Conservation (phyloP, 1,140 invertebrate species). For the Drosophila albomicans region DNA sequence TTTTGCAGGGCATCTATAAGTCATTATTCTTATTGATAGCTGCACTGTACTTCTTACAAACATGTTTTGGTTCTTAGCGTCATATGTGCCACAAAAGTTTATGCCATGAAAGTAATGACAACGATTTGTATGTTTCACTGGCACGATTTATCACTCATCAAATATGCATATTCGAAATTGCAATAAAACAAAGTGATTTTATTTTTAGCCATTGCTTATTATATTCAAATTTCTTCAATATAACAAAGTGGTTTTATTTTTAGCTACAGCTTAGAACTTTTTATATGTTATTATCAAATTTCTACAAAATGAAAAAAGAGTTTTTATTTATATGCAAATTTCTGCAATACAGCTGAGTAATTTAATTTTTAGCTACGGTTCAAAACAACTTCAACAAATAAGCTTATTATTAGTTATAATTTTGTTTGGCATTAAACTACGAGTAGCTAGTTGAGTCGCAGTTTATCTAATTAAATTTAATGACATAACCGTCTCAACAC, state of each 20-base stretch:
- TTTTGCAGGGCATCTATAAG: conserved; percentile 7
- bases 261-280: too few species aligned
- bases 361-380: not conserved
- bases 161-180: too few species aligned
- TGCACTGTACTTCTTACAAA: conserved; percentile 13
- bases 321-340: too few species aligned
- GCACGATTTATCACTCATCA: not conserved
- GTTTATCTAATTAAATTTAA: conserved; percentile 6
- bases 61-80: conserved; percentile 32
- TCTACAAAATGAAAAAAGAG: too few species aligned
- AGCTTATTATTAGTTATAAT: not conserved
- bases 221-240: too few species aligned
- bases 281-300: too few species aligned
- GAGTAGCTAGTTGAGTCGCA: not conserved
- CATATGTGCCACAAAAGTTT: conserved; percentile 9
- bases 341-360: too few species aligned
- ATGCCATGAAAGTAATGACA: conserved; percentile 12
- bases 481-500: conserved; percentile 1
- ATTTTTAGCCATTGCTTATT: too few species aligned
- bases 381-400: not conserved
- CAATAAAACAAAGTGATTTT: too few species aligned
- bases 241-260: too few species aligned
- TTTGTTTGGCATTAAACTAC: not conserved
- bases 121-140: not conserved
- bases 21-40: not conserved